Evolutionary conservation across 1,140 invertebrate genomes (phyloP).

Genomic region (Pygmarrhopalites habei): DNA sequence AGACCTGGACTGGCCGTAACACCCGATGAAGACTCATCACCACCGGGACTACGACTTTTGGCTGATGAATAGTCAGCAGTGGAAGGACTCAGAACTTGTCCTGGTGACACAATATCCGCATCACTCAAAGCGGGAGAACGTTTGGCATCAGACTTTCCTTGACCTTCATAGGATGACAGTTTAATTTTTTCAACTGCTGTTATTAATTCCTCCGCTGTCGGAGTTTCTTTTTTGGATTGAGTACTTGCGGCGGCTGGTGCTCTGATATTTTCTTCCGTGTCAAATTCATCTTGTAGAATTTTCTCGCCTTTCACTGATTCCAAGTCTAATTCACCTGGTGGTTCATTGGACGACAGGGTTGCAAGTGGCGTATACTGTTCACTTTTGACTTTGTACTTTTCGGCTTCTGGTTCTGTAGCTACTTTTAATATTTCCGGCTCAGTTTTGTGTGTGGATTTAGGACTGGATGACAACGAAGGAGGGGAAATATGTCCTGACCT

Average conservation of each 20-base stretch:
- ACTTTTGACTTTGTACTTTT: too few relatives aligned
- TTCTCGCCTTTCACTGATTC: too few relatives aligned
- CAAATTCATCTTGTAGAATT: too few relatives aligned
- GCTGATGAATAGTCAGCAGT: conserved; percentile 7
- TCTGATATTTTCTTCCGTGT: too few relatives aligned
- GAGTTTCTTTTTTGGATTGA: neutral
- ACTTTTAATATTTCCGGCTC: too few relatives aligned
- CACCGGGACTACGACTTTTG: neutral
- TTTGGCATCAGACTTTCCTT: neutral
- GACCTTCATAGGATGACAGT: neutral
- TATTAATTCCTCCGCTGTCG: conserved; percentile 3
- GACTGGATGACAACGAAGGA: neutral
- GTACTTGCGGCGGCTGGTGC: neutral
- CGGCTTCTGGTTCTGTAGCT: too few relatives aligned
- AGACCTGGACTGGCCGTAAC: conserved; percentile 6
- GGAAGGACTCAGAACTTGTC: neutral
- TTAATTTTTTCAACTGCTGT: conserved; percentile 9
- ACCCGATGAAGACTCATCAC: conserved; percentile 2
- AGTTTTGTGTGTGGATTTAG: too few relatives aligned
- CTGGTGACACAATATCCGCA: neutral
- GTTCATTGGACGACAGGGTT: too few relatives aligned
- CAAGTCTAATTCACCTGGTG: too few relatives aligned
- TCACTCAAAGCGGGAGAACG: neutral
- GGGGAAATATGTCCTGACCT: too few relatives aligned
- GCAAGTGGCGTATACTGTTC: too few relatives aligned